Conservation (phyloP, 2,888 invertebrate genomes). For the Sarcophaga variegata region DNA sequence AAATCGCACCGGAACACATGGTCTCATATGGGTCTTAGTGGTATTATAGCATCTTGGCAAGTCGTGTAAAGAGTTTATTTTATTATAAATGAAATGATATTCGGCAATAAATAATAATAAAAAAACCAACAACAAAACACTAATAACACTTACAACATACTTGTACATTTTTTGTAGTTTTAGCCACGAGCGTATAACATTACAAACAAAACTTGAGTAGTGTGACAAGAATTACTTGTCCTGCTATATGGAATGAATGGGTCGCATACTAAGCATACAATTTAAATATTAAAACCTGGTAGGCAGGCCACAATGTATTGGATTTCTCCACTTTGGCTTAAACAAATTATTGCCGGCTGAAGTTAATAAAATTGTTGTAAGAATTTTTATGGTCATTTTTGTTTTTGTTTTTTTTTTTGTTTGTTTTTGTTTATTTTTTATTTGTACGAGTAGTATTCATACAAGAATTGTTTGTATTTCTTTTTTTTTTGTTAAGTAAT, state of each 20-base stretch:
- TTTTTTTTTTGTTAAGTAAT: too few species aligned
- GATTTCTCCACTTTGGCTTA: neutral
- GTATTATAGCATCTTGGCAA: too few species aligned
- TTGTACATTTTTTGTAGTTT: neutral
- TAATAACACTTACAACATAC: neutral
- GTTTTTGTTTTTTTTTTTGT: neutral
- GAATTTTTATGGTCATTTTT: constrained; percentile 21
- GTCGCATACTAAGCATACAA: too few species aligned
- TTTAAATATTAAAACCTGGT: too few species aligned
- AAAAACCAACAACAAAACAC: too few species aligned
- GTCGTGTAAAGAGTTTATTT: too few species aligned
- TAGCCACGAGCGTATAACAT: neutral
- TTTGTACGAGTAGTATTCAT: neutral
- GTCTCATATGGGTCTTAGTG: too few species aligned
- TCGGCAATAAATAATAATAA: too few species aligned
- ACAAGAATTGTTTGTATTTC: neutral
- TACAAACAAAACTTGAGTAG: neutral
- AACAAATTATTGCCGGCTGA: neutral
- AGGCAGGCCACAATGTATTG: too few species aligned
- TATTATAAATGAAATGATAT: too few species aligned
- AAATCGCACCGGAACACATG: too few species aligned
- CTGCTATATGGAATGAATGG: too few species aligned
- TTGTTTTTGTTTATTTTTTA: neutral
- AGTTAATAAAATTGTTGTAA: constrained; percentile 50
- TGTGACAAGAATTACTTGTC: neutral